Evolutionary conservation across 1,140 invertebrate genomes (phyloP), one percentile per base, ranked within the genome.

Genomic region (Zaprionus inermis): DNA sequence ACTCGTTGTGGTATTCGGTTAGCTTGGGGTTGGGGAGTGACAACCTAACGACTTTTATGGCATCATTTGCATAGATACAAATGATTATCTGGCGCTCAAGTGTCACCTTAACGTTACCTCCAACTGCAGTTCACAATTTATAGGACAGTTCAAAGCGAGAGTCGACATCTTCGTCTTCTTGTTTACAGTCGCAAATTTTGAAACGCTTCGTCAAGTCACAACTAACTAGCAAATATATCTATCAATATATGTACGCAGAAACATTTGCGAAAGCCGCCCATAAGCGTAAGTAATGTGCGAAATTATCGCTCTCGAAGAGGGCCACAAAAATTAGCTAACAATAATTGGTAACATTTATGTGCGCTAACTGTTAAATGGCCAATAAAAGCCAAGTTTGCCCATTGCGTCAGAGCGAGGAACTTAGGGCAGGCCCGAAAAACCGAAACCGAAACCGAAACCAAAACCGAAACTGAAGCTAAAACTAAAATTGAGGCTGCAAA

Each of bases 311-410:
- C 14, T 49, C 32, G 44, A 63, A 28, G 55, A 63, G 69, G 64
- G 56, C 72, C 69, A 51, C 38, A 61, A 41, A 81, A 88, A 86
- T 86, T 64, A 82, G 83, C 75, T 83, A 86, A 88, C 81, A 79
- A 88, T 86, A 88, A 88, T 86, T 83, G 69, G 79, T 70, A 77
- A 74, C 83, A 67, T 88, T 88, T 88, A 83, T 86, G 83, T 77
- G 83, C 81, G 80, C 69, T 71, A 86, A 88, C 83, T 88, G 83
- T 74, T 88, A 88, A 86, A 86, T 86, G 83, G 83, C 67, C 55
- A 88, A 86, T 86, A 88, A 88, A 74, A 57, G 12, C 28, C 58
- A 60, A 75, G 72, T 58, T 28, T 28, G 24, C 24, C 65, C 72
- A 82, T 86, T 86, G 83, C 83, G 79, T 88, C 82, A 86, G 52